A percentile compares a stretch with the other conserved stretches of the same genome.
These are phyloP conservation scores for Enteromius thamalakanensis DNA, from an alignment of 2,797 vertebrate species.

Conservation along the genomic window DNA sequence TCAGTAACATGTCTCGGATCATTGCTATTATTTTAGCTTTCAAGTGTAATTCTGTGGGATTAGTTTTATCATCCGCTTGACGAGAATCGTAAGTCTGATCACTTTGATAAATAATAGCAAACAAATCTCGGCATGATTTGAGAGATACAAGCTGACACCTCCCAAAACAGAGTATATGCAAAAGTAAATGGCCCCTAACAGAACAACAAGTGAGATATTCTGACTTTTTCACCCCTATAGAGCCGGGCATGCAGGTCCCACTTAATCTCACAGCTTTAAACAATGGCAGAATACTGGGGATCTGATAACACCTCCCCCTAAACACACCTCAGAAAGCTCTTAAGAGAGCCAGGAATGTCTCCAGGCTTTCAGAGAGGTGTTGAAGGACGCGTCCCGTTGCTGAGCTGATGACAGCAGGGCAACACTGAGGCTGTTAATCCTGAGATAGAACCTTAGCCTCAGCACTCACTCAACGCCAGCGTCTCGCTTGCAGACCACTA, in stretches of 20 bases:
- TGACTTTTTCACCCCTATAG: conserved; percentile 27
- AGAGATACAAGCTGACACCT: background rate
- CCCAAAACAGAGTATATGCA: background rate
- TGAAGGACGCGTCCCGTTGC: conserved; percentile 72
- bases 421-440: conserved; percentile 76
- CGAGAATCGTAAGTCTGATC: background rate
- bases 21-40: background rate
- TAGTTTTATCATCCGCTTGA: background rate
- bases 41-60: background rate
- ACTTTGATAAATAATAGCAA: background rate
- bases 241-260: conserved; percentile 11
- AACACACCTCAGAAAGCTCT: conserved; percentile 48
- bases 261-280: conserved; percentile 45
- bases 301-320: conserved; percentile 50
- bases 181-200: background rate
- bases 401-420: conserved; percentile 72
- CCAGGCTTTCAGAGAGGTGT: conserved; percentile 56
- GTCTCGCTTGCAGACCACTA: conserved; percentile 1
- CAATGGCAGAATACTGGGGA: conserved; percentile 51
- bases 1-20: background rate
- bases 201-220: conserved; percentile 8
- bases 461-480: conserved; percentile 13
- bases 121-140: background rate
- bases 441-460: conserved; percentile 68
- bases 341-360: conserved; percentile 73